Base-by-base conservation (phyloP, 2,888 invertebrate species). In the Agonopterix subpropinquella region DNA sequence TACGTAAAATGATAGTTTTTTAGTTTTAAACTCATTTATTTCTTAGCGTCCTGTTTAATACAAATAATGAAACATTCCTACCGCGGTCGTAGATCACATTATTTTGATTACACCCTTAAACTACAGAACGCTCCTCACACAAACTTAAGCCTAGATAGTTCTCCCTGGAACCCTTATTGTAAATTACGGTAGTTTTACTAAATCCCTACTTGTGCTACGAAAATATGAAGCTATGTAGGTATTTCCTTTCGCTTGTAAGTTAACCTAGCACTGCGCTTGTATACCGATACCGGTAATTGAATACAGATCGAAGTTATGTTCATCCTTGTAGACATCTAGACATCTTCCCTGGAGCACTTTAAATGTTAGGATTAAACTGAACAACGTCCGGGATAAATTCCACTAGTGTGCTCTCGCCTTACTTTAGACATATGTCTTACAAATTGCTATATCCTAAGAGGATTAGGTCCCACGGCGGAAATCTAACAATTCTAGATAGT, bases 381-480 rank as follows among this genome's bases (percentile, higher is more conserved):
- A 36, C 11, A 36, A 45, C 37, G 37, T 45, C 37, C 13, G 37
- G 39, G 4, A 18, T n/a, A 35, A 4, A n/a, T 7, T 13, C 13
- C n/a, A 37, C 4, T 28, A 11, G 13, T 13, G 45, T n/a, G 15
- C 45, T 45, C 45, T 42, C 48, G 42, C 48, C 39, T 39, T 44
- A 48, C 44, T 44, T 28, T 37, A 48, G 44, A 44, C 35, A 11
- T 11, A 41, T 44, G 48, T 28, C 41, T 44, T 44, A 45, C 49
- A 49, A 45, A 49, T 49, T 49, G 45, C 45, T 36, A 36, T 10
- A 43, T 36, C 42, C 13, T 49, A 49, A 44, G 42, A 41, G 45
- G 44, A 48, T 48, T 48, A 48, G 28, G 11, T 44, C n/a, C 9
- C 41, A 3, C 8, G 41, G 44, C 41, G 44, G 48, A 48, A 44